Evolutionary conservation across 1,140 invertebrate species (phyloP).

Genomic region (Lasioglossum albipes): DNA sequence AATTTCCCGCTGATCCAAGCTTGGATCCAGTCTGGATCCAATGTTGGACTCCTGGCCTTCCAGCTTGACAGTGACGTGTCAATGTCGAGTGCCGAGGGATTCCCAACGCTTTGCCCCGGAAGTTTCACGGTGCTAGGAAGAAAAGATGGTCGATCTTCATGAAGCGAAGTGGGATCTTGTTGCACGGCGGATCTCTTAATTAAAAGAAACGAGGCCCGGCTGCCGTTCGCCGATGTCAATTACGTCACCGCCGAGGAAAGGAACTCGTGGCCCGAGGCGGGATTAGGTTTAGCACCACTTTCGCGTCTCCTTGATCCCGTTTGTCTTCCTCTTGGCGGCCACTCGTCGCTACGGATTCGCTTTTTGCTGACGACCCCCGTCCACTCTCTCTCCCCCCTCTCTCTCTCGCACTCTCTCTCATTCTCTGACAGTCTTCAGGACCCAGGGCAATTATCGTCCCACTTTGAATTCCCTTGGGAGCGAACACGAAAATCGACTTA

Average conservation of each 20-base stretch:
- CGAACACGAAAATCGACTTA: slow-evolving; percentile 5
- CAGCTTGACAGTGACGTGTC: no score
- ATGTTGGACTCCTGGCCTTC: no score
- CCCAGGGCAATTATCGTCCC: slow-evolving; percentile 15
- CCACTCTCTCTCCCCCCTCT: background rate
- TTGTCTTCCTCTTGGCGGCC: slow-evolving; percentile 11
- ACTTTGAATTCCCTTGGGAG: background rate
- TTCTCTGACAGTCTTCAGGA: background rate
- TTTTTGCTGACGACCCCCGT: background rate
- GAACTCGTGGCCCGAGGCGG: background rate
- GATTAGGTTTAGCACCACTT: slow-evolving; percentile 23
- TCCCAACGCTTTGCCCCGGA: no score
- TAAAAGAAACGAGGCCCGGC: background rate
- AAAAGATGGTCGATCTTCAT: background rate
- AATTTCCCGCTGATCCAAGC: no score
- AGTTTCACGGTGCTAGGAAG: background rate
- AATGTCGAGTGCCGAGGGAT: no score
- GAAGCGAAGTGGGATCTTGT: background rate
- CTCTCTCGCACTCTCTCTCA: no score
- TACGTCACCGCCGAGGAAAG: background rate
- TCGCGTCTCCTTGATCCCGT: slow-evolving; percentile 15
- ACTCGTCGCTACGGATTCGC: background rate
- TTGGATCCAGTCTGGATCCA: no score
- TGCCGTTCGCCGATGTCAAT: background rate
- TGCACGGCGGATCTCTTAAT: background rate